phyloP scores from a whole-genome alignment of 2,113 vertebrate species.

The Epinephelus cyanopodus region DNA sequence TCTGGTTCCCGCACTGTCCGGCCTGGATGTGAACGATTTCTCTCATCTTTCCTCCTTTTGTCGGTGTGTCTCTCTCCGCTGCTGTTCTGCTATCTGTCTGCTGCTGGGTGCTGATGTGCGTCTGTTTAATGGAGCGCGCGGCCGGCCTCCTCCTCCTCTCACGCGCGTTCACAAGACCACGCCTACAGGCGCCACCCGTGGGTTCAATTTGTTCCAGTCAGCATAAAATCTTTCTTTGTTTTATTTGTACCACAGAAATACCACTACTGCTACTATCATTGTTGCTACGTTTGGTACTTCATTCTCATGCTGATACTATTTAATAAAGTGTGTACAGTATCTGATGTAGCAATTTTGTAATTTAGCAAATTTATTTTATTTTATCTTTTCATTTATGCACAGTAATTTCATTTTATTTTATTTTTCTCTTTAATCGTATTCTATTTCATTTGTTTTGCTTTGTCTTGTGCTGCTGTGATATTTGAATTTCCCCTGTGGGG shows the following conservation, averaged over 20 bases:
- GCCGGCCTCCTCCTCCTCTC: slow-evolving; percentile 4
- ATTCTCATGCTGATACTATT: no score
- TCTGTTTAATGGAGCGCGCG: slow-evolving; percentile 18
- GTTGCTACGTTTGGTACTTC: no score
- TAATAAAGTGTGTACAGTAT: no score
- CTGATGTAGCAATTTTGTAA: no score
- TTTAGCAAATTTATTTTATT: no score
- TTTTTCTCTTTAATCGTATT: no score
- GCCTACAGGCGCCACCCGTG: slow-evolving; percentile 7
- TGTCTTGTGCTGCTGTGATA: no score
- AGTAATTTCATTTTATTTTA: no score
- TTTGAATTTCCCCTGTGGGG: no score
- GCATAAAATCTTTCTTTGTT: background rate
- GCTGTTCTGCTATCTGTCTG: background rate
- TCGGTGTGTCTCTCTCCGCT: background rate
- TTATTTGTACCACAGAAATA: background rate
- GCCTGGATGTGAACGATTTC: slow-evolving; percentile 96
- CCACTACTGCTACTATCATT: background rate
- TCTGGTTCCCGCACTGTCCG: slow-evolving; percentile 95
- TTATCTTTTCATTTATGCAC: no score
- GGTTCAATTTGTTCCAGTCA: background rate
- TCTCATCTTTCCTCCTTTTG: slow-evolving; percentile 83
- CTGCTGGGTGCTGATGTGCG: slow-evolving; percentile 1
- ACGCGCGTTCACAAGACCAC: slow-evolving; percentile 51
- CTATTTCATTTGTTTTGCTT: no score